phyloP scores from a whole-genome alignment of 2,888 invertebrate species.

The Sylvicola cinctus region DNA sequence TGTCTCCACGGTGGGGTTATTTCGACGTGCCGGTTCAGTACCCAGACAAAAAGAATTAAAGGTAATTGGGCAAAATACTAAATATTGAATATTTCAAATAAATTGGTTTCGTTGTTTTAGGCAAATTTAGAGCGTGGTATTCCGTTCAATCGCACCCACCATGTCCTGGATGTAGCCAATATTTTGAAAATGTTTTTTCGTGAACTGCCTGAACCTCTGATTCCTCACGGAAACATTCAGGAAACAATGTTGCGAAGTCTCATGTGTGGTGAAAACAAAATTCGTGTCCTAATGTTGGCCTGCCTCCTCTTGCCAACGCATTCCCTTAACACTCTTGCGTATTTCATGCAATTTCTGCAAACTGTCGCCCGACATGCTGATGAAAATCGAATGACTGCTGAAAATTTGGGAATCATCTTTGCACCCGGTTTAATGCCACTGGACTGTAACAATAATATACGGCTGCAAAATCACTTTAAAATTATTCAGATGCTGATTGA shows the following conservation, averaged over 20 bases:
- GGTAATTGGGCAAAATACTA: conserved; percentile 25
- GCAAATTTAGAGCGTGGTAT: conserved; percentile 48
- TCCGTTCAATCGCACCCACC: conserved; percentile 44
- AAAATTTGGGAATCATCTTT: conserved; percentile 67
- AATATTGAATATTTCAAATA: neutral
- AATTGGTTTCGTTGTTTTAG: conserved; percentile 19
- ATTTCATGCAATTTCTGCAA: conserved; percentile 44
- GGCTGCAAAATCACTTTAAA: conserved; percentile 46
- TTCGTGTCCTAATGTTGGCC: conserved; percentile 36
- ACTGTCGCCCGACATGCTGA: conserved; percentile 36
- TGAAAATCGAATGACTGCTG: conserved; percentile 63
- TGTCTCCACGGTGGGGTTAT: conserved; percentile 61
- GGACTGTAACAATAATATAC: conserved; percentile 40
- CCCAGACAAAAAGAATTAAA: conserved; percentile 63
- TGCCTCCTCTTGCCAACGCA: conserved; percentile 53
- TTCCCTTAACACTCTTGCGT: conserved; percentile 59
- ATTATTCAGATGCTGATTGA: conserved; percentile 58
- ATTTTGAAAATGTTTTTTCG: conserved; percentile 70
- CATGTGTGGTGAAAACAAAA: conserved; percentile 33
- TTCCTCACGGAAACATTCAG: conserved; percentile 41
- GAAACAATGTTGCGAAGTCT: conserved; percentile 53
- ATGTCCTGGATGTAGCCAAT: conserved; percentile 69
- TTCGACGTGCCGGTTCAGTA: conserved; percentile 74
- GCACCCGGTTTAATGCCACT: conserved; percentile 73
- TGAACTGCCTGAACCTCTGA: conserved; percentile 65